Percentiles rank a stretch among this genome's conserved stretches.
phyloP scores from a whole-genome alignment of 1,140 invertebrate species.

The Cardiocondyla obscurior region DNA sequence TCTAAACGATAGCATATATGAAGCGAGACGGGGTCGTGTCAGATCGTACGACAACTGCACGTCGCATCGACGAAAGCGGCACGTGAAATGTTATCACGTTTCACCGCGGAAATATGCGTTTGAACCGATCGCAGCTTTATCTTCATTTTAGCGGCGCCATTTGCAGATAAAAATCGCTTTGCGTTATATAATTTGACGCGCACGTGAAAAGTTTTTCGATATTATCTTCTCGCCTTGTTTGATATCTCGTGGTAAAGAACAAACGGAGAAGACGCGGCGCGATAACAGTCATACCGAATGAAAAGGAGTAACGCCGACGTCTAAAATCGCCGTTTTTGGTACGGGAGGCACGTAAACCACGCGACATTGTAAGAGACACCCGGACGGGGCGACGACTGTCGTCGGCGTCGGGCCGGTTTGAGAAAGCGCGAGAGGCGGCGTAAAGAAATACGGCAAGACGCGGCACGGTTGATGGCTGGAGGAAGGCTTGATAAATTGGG shows the following conservation, averaged over 20 bases:
- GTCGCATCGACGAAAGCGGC: constrained; percentile 41
- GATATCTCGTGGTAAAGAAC: neutral
- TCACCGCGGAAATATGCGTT: constrained; percentile 18
- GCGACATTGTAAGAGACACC: constrained; percentile 56
- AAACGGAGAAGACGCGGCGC: neutral
- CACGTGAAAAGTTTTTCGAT: too few relatives aligned
- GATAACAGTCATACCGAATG: neutral
- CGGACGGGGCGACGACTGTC: constrained; percentile 17
- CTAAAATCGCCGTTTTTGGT: constrained; percentile 25
- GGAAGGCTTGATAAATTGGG: constrained; percentile 50
- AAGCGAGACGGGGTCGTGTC: constrained; percentile 37
- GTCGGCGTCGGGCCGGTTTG: neutral
- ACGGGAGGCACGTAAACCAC: constrained; percentile 61
- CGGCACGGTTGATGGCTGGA: constrained; percentile 12
- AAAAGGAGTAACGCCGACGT: neutral
- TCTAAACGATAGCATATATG: neutral
- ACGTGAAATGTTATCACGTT: constrained; percentile 58
- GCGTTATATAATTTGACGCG: neutral
- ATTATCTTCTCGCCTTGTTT: neutral
- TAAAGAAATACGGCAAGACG: constrained; percentile 10
- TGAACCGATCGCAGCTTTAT: constrained; percentile 37
- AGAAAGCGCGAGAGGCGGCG: neutral
- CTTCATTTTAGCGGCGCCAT: too few relatives aligned
- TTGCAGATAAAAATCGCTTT: neutral
- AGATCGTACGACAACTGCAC: neutral